Base-by-base conservation (phyloP, 1,140 invertebrate species). In the Zaprionus capensis region DNA sequence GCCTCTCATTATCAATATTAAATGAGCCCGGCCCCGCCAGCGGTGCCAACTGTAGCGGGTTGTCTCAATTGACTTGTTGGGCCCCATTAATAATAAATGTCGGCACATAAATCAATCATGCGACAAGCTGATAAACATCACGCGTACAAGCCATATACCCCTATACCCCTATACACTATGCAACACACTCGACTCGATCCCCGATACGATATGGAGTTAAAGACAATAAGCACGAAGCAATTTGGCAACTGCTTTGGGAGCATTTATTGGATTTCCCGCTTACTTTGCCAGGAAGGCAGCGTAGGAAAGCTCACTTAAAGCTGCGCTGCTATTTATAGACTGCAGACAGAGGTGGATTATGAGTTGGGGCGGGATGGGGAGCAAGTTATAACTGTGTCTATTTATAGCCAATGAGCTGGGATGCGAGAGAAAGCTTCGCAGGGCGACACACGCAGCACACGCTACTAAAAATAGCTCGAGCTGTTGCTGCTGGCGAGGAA, bases 71-170 rank as follows among this genome's bases (percentile, higher is more conserved):
- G 83, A 81, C 84, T 88, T 88, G 83, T 70, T 67, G 78, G n/a
- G 41, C 15, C 72, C 68, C 82, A 79, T 85, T 82, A 85, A 86
- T 86, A 85, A 86, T 85, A 68, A 67, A 82, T 38, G 28, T 14
- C 38, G 71, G 53, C 77, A 80, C 62, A 88, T 88, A 88, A 88
- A 88, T 88, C 84, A 88, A 88, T 88, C 84, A 88, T 81, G 75
- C 71, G 85, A 88, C 84, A 90, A 84, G 81, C 84, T 76, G 81
- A 90, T 88, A 90, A 84, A 83, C 74, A 88, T 88, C 71, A 65
- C 26, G 38, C 44, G 31, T 22, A 38, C 70, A 70, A 62, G 20
- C 22, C 15, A 65, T 58, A 81, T 73, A 63, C 62, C 20, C 51
- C 9, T 72, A 22, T 22, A 61, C 55, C 15, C 15, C 9, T 24